Conservation (phyloP, 2,888 invertebrate species). For the Rosalia funebris region DNA sequence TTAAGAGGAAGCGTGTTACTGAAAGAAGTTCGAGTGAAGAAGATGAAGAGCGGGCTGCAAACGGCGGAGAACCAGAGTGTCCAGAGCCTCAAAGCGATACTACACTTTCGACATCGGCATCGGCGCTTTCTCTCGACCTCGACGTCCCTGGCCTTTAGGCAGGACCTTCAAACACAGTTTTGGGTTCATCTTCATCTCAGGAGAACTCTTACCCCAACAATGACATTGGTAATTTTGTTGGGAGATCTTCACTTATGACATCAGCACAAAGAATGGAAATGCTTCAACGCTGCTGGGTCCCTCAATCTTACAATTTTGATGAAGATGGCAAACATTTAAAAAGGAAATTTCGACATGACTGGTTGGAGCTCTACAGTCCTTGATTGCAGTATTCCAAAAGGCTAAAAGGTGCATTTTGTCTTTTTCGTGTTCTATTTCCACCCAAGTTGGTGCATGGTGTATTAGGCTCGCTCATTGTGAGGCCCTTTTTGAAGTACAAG, state of each 20-base stretch:
- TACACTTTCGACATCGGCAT: no score
- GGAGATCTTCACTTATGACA: neutral
- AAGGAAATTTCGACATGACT: neutral
- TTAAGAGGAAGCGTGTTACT: constrained; percentile 12
- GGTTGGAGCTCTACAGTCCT: neutral
- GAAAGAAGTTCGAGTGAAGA: neutral
- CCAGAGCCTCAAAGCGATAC: neutral
- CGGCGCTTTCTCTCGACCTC: neutral
- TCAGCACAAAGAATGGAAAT: neutral
- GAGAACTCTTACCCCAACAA: neutral
- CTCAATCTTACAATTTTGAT: neutral
- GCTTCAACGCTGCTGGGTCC: neutral
- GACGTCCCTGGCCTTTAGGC: neutral
- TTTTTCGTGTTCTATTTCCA: neutral
- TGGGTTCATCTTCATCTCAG: neutral
- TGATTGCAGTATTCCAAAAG: neutral
- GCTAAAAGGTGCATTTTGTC: neutral
- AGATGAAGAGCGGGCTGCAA: neutral
- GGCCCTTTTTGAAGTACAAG: constrained; percentile 18
- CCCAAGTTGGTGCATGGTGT: neutral
- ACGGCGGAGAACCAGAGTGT: neutral
- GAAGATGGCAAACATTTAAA: neutral
- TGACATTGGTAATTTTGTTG: neutral
- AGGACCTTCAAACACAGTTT: neutral
- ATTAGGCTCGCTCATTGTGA: constrained; percentile 22